Percentiles rank a stretch among this genome's conserved stretches.
phyloP scores from a whole-genome alignment of 1,140 invertebrate genomes.

The Mylabris phalerata region DNA sequence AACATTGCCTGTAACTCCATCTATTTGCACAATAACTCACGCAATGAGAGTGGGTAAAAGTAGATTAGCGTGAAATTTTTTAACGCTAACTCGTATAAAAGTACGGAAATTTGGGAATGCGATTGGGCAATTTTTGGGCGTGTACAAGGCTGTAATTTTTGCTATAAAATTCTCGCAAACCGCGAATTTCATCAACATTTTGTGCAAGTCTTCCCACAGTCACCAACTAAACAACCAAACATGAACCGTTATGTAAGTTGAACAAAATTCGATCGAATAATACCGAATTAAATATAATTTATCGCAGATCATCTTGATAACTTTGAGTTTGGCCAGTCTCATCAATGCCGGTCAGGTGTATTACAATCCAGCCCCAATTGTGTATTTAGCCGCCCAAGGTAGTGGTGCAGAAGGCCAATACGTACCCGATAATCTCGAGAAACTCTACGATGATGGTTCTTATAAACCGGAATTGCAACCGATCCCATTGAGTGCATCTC shows the following conservation, averaged over 20 bases:
- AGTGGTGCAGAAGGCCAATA: constrained; percentile 35
- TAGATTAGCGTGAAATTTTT: not conserved
- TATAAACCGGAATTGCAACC: constrained; percentile 30
- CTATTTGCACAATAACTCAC: no score
- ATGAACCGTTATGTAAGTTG: not conserved
- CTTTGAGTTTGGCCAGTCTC: constrained; percentile 13
- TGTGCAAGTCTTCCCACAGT: not conserved
- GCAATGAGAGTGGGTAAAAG: no score
- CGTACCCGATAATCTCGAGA: constrained; percentile 32
- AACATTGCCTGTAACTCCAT: no score
- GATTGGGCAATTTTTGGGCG: no score
- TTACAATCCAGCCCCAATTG: constrained; percentile 3
- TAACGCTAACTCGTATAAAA: not conserved
- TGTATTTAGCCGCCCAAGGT: constrained; percentile 23
- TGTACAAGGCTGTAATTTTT: no score
- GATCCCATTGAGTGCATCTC: not conserved
- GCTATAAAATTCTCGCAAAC: not conserved
- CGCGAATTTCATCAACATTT: not conserved
- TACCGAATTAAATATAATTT: constrained; percentile 25
- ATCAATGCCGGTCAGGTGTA: constrained; percentile 5
- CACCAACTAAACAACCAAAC: not conserved
- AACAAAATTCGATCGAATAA: not conserved
- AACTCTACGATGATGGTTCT: constrained; percentile 37
- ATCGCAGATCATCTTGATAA: constrained; percentile 19
- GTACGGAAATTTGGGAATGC: no score